These are phyloP conservation scores for Varanus komodoensis DNA, from an alignment of 2,113 vertebrate genomes.

Conservation along the genomic window DNA sequence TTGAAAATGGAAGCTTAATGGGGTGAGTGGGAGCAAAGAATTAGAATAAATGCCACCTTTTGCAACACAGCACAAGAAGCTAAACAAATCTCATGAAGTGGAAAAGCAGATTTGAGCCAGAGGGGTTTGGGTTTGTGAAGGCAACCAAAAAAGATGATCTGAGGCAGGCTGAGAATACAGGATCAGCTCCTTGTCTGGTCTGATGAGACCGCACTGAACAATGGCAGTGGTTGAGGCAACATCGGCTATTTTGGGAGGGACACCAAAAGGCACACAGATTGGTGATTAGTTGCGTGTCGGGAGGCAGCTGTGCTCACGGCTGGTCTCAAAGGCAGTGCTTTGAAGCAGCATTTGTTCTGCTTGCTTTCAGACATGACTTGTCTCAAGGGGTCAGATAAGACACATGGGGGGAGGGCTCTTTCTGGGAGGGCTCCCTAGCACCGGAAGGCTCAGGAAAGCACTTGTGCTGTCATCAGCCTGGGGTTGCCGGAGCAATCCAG, in stretches of 20 bases:
- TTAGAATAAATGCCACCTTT: slow-evolving; percentile 65
- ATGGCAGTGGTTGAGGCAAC: neutral
- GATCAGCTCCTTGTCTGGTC: neutral
- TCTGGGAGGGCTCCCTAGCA: no score
- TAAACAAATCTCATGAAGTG: slow-evolving; percentile 44
- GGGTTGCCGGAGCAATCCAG: no score
- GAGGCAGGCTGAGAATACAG: neutral
- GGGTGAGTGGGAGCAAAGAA: slow-evolving; percentile 59
- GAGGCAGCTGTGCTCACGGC: no score
- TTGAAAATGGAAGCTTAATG: slow-evolving; percentile 66
- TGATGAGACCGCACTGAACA: rapidly evolving
- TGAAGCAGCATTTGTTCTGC: neutral
- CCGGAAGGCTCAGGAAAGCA: no score
- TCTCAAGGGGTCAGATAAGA: no score
- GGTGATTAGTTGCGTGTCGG: neutral
- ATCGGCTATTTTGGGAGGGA: neutral
- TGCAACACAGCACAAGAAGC: slow-evolving; percentile 45
- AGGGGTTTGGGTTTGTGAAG: slow-evolving; percentile 38
- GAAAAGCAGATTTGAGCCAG: slow-evolving; percentile 44
- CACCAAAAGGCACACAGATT: neutral
- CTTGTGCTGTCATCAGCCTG: no score
- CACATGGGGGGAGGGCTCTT: no score
- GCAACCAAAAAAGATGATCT: slow-evolving; percentile 36
- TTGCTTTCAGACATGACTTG: neutral
- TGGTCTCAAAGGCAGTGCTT: neutral